Percentiles rank a stretch among this genome's conserved stretches.
Evolutionary conservation across 2,888 invertebrate species (phyloP).

Genomic region (Amphipoea lucens): DNA sequence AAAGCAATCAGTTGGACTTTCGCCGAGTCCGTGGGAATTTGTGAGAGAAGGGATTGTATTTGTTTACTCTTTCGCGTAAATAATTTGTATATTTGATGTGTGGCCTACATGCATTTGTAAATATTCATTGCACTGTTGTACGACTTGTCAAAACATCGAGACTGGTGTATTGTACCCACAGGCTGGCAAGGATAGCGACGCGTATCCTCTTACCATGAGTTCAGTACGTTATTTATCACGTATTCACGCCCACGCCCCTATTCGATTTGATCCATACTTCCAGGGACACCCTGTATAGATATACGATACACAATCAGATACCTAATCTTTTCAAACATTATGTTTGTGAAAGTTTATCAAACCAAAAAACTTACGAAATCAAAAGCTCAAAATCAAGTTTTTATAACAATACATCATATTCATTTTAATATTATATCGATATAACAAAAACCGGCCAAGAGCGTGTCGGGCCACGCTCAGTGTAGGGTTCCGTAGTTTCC

Average conservation of each 20-base stretch:
- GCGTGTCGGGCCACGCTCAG: too few relatives aligned
- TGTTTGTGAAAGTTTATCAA: constrained; percentile 14
- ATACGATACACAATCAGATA: too few relatives aligned
- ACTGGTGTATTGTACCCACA: not conserved
- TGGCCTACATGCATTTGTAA: not conserved
- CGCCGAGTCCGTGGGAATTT: constrained; percentile 29
- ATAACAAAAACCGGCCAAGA: too few relatives aligned
- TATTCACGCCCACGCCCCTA: too few relatives aligned
- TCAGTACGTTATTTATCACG: too few relatives aligned
- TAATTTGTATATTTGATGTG: not conserved
- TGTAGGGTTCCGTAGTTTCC: too few relatives aligned
- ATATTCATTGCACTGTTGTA: not conserved
- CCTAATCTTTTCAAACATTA: not conserved
- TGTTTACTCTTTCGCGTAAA: constrained; percentile 3
- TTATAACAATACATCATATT: not conserved
- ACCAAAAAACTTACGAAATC: not conserved
- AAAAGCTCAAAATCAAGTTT: constrained; percentile 1
- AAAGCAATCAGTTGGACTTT: constrained; percentile 26
- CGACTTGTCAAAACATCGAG: not conserved
- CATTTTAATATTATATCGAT: not conserved
- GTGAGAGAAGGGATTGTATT: not conserved
- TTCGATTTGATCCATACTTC: too few relatives aligned
- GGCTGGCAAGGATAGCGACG: too few relatives aligned
- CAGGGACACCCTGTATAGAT: too few relatives aligned
- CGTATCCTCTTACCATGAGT: too few relatives aligned